Evolutionary conservation across 64 coral and sea anemone genomes (phyloP).

Genomic region (Porites lutea): DNA sequence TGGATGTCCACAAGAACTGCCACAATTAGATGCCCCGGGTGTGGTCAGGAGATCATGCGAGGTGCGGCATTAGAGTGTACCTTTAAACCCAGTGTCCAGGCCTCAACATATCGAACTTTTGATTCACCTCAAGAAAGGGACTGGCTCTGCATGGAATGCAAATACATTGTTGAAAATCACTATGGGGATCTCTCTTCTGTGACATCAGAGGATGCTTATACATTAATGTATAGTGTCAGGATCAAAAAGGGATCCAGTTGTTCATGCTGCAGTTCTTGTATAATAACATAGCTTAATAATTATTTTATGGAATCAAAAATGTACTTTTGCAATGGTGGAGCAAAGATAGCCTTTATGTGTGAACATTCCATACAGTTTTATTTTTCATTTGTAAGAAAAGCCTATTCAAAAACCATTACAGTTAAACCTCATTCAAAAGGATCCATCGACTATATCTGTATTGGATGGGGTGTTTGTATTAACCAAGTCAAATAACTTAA

Average conservation of each 20-base stretch:
- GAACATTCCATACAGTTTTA: no score
- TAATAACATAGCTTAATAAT: not conserved
- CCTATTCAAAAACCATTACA: no score
- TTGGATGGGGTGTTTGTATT: no score
- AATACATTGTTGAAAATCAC: conserved; percentile 94
- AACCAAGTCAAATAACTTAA: no score
- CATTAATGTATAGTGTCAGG: conserved; percentile 80
- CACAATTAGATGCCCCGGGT: conserved; percentile 88
- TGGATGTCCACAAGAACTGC: no score
- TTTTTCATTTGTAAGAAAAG: no score
- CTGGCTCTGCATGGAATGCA: conserved; percentile 95
- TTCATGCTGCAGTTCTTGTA: conserved; percentile 47
- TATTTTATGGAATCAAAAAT: no score
- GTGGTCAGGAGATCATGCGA: conserved; percentile 87
- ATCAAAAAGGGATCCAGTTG: conserved; percentile 41
- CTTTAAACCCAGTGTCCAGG: conserved; percentile 64
- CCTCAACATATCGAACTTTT: conserved; percentile 59
- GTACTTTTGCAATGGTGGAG: no score
- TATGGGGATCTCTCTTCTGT: conserved; percentile 82
- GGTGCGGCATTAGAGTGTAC: conserved; percentile 86
- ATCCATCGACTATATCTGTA: no score
- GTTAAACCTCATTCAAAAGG: no score
- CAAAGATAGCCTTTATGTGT: no score
- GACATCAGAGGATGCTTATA: conserved; percentile 91
- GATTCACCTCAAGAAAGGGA: conserved; percentile 69